Conservation (phyloP, 2,888 invertebrate genomes). For the Mactromeris polynyma region DNA sequence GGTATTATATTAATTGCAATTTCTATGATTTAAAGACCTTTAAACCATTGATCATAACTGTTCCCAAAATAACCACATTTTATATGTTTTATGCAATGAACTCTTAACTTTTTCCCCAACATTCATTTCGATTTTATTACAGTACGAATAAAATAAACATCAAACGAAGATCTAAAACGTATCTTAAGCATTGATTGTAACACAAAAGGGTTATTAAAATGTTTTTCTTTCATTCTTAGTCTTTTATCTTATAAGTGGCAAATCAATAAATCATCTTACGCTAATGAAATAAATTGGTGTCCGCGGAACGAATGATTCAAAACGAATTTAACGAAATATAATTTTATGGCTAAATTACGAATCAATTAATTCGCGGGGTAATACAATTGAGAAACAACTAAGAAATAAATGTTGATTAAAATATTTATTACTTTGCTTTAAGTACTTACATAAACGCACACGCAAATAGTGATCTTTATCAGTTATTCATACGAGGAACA, state of each 20-base stretch:
- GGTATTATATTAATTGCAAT: neutral
- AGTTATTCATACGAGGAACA: neutral
- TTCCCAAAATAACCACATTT: conserved; percentile 7
- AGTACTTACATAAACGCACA: neutral
- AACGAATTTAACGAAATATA: neutral
- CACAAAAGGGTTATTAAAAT: conserved; percentile 5
- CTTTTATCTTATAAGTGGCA: neutral
- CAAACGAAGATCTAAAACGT: neutral
- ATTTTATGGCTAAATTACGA: neutral
- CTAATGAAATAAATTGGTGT: neutral
- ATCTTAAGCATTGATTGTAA: neutral
- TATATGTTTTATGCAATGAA: neutral
- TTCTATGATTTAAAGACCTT: neutral
- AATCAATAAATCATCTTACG: neutral
- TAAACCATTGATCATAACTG: neutral
- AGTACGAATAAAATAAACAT: neutral
- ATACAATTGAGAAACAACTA: neutral
- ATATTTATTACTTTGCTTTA: neutral
- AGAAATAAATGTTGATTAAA: neutral
- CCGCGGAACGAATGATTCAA: neutral
- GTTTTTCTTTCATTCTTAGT: neutral
- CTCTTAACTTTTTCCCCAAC: neutral
- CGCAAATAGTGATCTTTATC: neutral
- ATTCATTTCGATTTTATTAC: conserved; percentile 13
- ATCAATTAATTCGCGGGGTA: neutral